Percentiles rank a stretch among this genome's conserved stretches.
phyloP scores from a whole-genome alignment of 2,888 invertebrate species.

The Keiferia lycopersicella region DNA sequence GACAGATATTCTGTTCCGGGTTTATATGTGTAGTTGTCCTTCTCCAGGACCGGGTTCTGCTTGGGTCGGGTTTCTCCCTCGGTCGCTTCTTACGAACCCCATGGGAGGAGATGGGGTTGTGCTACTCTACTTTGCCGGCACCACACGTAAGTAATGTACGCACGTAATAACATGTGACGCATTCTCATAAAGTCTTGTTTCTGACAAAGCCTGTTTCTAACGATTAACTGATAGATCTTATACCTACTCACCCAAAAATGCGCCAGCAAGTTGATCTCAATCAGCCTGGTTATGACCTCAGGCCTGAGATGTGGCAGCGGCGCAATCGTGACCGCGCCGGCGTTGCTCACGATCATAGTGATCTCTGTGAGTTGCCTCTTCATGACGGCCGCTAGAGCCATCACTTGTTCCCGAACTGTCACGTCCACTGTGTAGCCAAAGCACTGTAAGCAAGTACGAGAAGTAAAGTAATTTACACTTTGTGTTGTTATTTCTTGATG shows the following conservation, averaged over 20 bases:
- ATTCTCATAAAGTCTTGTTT: not conserved
- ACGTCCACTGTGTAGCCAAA: conserved; percentile 72
- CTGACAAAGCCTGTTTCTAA: not conserved
- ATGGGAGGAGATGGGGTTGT: too few relatives aligned
- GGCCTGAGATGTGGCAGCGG: conserved; percentile 58
- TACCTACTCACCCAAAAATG: conserved; percentile 72
- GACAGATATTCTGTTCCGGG: too few relatives aligned
- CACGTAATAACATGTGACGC: not conserved
- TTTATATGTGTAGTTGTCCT: too few relatives aligned
- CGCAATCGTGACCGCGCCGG: conserved; percentile 56
- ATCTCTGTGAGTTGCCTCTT: conserved; percentile 65
- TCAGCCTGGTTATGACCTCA: conserved; percentile 53
- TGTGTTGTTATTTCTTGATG: too few relatives aligned
- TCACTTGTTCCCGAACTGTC: conserved; percentile 71
- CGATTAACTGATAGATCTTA: not conserved
- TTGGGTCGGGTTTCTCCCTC: too few relatives aligned
- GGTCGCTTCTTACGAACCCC: too few relatives aligned
- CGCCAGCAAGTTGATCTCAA: conserved; percentile 67
- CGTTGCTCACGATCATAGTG: conserved; percentile 70
- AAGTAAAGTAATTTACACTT: too few relatives aligned
- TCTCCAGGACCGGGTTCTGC: too few relatives aligned
- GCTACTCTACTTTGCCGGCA: too few relatives aligned
- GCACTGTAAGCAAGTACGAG: conserved; percentile 47
- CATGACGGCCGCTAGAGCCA: conserved; percentile 60
- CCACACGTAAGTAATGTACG: too few relatives aligned